Evolutionary conservation across 2,888 invertebrate genomes (phyloP).

Genomic region (Chelonus formosanus): DNA sequence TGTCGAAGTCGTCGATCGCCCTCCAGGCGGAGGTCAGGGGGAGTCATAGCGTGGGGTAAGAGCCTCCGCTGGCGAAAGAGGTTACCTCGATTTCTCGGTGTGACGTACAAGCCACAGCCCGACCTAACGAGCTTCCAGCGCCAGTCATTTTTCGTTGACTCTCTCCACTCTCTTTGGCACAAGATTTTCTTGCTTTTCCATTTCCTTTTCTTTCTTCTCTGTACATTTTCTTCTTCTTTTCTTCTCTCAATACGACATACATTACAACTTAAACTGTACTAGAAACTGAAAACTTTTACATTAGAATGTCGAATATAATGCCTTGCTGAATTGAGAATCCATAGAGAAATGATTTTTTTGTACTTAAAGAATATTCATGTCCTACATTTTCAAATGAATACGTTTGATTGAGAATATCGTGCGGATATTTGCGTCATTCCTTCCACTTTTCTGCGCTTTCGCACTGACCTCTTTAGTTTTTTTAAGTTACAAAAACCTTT

Average conservation of each 20-base stretch:
- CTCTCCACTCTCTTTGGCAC: background rate
- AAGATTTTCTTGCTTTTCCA: background rate
- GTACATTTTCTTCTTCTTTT: background rate
- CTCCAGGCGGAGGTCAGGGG: conserved; percentile 3
- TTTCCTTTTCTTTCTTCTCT: background rate
- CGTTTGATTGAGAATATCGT: conserved; percentile 15
- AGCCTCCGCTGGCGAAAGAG: conserved; percentile 43
- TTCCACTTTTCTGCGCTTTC: conserved; percentile 8
- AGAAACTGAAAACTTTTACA: no score
- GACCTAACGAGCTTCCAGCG: conserved; percentile 31
- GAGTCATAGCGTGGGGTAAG: conserved; percentile 23
- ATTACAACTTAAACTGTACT: background rate
- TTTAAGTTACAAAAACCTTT: background rate
- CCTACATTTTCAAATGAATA: conserved; percentile 13
- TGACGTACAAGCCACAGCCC: conserved; percentile 37
- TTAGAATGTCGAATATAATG: no score
- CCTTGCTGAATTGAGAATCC: background rate
- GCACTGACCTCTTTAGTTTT: conserved; percentile 11
- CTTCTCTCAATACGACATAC: background rate
- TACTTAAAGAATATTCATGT: conserved; percentile 4
- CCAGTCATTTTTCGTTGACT: conserved; percentile 34
- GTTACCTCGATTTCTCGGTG: conserved; percentile 44
- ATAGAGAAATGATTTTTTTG: background rate
- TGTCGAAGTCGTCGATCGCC: conserved; percentile 24
- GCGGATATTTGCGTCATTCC: conserved; percentile 15